Percentiles rank a stretch among this genome's conserved stretches.
phyloP scores from a whole-genome alignment of 2,888 invertebrate genomes.

The Hyposoter didymator region DNA sequence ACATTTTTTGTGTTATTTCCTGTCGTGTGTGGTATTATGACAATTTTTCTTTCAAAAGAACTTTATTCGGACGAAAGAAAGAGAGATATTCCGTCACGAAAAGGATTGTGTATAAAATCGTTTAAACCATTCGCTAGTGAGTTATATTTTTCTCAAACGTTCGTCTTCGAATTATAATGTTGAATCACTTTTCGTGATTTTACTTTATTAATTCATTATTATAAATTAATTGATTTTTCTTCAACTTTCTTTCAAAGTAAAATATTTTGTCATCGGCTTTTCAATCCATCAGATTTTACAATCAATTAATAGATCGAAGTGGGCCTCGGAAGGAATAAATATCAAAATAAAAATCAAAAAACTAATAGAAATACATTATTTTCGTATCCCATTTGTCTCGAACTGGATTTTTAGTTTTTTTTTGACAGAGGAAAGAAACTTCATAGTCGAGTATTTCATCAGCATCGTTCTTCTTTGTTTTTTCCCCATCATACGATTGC shows the following conservation, averaged over 20 bases:
- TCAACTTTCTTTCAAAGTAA: background rate
- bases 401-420: slow-evolving; percentile 9
- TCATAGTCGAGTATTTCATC: slow-evolving; percentile 36
- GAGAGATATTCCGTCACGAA: background rate
- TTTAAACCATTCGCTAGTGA: background rate
- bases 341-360: background rate
- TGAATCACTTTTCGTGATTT: background rate
- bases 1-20: slow-evolving; percentile 18
- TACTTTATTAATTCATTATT: background rate
- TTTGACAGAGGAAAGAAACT: slow-evolving; percentile 2
- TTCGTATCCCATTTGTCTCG: slow-evolving; percentile 56
- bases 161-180: background rate
- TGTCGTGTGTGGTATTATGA: slow-evolving; percentile 18
- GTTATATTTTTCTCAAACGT: background rate
- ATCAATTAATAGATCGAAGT: background rate
- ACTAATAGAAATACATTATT: slow-evolving; percentile 27
- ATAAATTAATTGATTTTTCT: background rate
- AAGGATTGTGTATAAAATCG: background rate
- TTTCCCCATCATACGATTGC: slow-evolving; percentile 42
- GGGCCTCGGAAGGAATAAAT: background rate
- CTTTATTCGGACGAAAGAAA: slow-evolving; percentile 4
- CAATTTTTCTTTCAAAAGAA: background rate
- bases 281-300: background rate
- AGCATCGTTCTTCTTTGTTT: slow-evolving; percentile 50
- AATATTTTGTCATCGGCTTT: background rate